Evolutionary conservation across 2,888 invertebrate species (phyloP), one percentile per base, ranked within the genome.

Genomic region (Agonum fuliginosum): DNA sequence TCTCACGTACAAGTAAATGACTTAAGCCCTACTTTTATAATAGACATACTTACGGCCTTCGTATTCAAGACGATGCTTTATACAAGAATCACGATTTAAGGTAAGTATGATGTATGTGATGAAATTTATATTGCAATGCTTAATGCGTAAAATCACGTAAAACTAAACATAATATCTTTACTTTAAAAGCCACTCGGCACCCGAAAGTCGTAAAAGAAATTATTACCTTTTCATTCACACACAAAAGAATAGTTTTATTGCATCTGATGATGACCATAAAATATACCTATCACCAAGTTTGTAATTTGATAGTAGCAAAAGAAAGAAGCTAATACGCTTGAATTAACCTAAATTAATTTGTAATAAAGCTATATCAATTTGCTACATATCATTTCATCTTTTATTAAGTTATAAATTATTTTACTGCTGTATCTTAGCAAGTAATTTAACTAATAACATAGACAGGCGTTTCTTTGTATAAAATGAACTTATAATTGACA

Each of bases 21-120:
- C 24, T 58, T 1, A 27, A 58, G 58, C 24, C 58, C 58, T 58
- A 58, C 58, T 27, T 58, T 58, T 58, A 12, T 58, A 54, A 58
- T 58, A 58, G 14, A 27, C 2, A n/a, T 8, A n/a, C n/a, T 8
- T 8, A 41, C 27, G 27, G 46, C 4, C 17, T 46, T 46, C 17
- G 12, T 37, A 37, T 6, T 4, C 17, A 46, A 46, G 17, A 46
- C 12, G 1, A 12, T 37, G 12, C 10, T 6, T 41, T 41, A n/a
- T 12, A 6, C 46, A 46, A 46, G 46, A 46, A 46, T 46, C 46
- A 46, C 46, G 46, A 46, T 43, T 43, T 43, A 14, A 14, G 43
- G 43, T 43, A 43, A 43, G 14, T 14, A n/a, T 43, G 43, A 34
- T 34, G 43, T 43, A 14, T 2, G 8, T 43, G 10, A n/a, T 8